phyloP scores from a whole-genome alignment of 1,140 invertebrate genomes.

The Condylostylus longicornis region DNA sequence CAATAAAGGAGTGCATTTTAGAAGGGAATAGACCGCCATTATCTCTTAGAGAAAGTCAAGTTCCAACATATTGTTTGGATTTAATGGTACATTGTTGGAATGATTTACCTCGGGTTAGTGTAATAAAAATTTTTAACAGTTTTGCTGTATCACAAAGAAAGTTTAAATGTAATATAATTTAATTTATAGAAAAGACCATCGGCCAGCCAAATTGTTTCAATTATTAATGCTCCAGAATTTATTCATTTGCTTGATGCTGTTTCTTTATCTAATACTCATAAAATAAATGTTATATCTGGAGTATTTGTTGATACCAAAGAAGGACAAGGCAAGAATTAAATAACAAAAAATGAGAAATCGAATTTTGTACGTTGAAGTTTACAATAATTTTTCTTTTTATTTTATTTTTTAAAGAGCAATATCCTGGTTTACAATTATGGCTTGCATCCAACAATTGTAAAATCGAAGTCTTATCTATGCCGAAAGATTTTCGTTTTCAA shows the following conservation, averaged over 20 bases:
- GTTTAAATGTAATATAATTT: too few species aligned
- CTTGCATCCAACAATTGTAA: slow-evolving; percentile 53
- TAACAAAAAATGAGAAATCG: too few species aligned
- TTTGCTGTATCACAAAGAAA: not conserved
- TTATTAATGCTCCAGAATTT: slow-evolving; percentile 84
- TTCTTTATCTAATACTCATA: slow-evolving; percentile 42
- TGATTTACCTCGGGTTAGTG: slow-evolving; percentile 49
- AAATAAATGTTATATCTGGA: slow-evolving; percentile 39
- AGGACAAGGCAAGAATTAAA: slow-evolving; percentile 2
- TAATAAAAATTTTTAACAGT: slow-evolving; percentile 17
- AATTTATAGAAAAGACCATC: slow-evolving; percentile 51
- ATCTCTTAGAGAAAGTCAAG: slow-evolving; percentile 64
- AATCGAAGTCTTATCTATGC: slow-evolving; percentile 36
- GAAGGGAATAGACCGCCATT: slow-evolving; percentile 84
- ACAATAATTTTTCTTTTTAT: not conserved
- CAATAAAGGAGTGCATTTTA: slow-evolving; percentile 88
- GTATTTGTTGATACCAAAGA: slow-evolving; percentile 9
- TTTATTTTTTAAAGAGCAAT: slow-evolving; percentile 14
- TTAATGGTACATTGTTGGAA: slow-evolving; percentile 93
- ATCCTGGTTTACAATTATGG: slow-evolving; percentile 47
- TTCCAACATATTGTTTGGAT: slow-evolving; percentile 83
- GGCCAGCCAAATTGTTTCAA: slow-evolving; percentile 83
- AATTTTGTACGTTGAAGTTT: too few species aligned
- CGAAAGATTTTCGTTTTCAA: slow-evolving; percentile 22
- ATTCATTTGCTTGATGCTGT: slow-evolving; percentile 73